phyloP scores from a whole-genome alignment of 1,140 invertebrate genomes.

The Mesaphorura yosii region DNA sequence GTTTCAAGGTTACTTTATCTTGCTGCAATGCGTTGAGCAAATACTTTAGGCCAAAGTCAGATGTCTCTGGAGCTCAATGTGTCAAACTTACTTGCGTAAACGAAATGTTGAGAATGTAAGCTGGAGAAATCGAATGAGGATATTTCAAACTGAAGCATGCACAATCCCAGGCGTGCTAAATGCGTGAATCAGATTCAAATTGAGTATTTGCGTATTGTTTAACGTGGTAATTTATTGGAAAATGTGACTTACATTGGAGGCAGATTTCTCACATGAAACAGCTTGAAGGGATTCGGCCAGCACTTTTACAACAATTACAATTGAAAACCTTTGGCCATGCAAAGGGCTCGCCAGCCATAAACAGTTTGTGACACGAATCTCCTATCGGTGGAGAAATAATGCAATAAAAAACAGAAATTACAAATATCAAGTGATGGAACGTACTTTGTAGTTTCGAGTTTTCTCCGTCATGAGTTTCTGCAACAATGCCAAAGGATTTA shows the following conservation, averaged over 20 bases:
- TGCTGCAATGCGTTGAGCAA: too few relatives aligned
- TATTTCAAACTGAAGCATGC: constrained; percentile 8
- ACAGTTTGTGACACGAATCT: constrained; percentile 25
- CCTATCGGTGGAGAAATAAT: constrained; percentile 6
- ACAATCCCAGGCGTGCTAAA: constrained; percentile 16
- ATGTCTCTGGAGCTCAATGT: too few relatives aligned
- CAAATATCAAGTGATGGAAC: neutral
- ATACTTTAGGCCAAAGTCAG: too few relatives aligned
- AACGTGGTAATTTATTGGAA: neutral
- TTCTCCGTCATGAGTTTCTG: constrained; percentile 17
- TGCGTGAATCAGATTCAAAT: too few relatives aligned
- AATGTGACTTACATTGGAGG: neutral
- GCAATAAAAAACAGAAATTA: neutral
- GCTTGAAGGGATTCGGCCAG: constrained; percentile 13
- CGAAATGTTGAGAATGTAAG: constrained; percentile 25
- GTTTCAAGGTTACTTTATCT: neutral
- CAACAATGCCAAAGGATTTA: constrained; percentile 16
- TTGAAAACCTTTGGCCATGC: constrained; percentile 1
- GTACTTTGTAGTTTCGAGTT: constrained; percentile 14
- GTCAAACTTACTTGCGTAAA: constrained; percentile 9
- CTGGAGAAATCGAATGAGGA: constrained; percentile 12
- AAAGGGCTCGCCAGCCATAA: constrained; percentile 16
- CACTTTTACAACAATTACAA: constrained; percentile 24
- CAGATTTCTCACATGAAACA: neutral
- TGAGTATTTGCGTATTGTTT: neutral